Evolutionary conservation across 2,113 vertebrate genomes (phyloP).

Genomic region (Notothenia rossii): DNA sequence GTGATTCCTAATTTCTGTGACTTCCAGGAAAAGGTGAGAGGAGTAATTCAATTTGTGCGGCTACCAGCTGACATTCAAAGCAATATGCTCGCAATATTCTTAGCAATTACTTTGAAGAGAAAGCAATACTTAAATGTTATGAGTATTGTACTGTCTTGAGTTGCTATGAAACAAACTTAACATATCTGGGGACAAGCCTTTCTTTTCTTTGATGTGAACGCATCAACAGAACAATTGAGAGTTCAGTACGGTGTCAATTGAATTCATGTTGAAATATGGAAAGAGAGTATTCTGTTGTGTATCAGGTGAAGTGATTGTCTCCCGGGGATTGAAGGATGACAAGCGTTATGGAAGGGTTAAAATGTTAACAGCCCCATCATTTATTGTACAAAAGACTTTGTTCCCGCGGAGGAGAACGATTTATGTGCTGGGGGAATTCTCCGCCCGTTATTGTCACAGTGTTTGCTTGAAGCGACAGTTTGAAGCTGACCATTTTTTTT

Average conservation of each 20-base stretch:
- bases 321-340: constrained; percentile 3
- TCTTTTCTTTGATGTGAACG: neutral
- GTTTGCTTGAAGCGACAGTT: neutral
- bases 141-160: neutral
- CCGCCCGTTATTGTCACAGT: constrained; percentile 8
- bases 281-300: neutral
- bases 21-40: constrained; percentile 22
- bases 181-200: neutral
- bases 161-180: neutral
- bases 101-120: constrained; percentile 10
- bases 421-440: constrained; percentile 9
- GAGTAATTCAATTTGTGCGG: constrained; percentile 46
- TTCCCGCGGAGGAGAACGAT: constrained; percentile 18
- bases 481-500: neutral
- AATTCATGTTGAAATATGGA: constrained; percentile 10
- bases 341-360: constrained; percentile 11
- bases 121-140: neutral
- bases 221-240: neutral
- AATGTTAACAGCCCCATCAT: constrained; percentile 30
- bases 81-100: constrained; percentile 40
- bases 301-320: constrained; percentile 38
- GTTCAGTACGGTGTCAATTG: neutral
- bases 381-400: constrained; percentile 3
- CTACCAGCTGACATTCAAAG: constrained; percentile 31
- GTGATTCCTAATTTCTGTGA: constrained; percentile 45